Conservation (phyloP, 2,797 vertebrate species). For the Perodicticus potto region DNA sequence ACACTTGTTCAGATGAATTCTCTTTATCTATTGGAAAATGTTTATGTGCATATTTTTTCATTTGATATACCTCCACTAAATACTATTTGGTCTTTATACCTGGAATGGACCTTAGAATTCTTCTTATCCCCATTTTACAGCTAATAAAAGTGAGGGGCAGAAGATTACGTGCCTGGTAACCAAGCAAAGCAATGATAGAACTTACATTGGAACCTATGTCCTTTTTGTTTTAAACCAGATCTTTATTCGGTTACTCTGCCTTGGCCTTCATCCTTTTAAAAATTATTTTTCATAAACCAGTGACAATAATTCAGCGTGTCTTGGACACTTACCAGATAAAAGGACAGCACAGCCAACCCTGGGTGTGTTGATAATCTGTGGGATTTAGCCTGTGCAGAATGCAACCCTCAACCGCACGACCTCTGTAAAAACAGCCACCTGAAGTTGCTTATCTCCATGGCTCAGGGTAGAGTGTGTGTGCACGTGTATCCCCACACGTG, state of each 20-base stretch:
- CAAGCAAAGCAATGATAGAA: not conserved
- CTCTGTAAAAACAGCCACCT: not conserved
- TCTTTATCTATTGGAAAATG: not conserved
- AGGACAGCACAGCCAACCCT: not conserved
- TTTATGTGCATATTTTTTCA: not conserved
- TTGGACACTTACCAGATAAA: not conserved
- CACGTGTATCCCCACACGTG: fast-evolving
- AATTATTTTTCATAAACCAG: not conserved
- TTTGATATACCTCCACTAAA: not conserved
- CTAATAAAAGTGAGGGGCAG: not conserved
- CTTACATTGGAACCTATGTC: not conserved
- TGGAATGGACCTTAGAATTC: not conserved
- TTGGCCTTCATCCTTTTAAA: not conserved
- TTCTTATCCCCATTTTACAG: not conserved
- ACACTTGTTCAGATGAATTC: conserved; percentile 1
- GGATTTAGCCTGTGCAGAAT: not conserved
- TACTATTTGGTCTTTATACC: not conserved
- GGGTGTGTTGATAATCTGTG: not conserved
- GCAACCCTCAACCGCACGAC: fast-evolving
- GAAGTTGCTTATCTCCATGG: not conserved
- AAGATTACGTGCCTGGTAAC: not conserved
- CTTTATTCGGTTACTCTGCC: not conserved
- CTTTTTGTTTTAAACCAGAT: not conserved
- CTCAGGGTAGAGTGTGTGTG: not conserved
- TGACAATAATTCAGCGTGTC: not conserved